Evolutionary conservation across 1,140 invertebrate genomes (phyloP).

Genomic region (Nephila pilipes): DNA sequence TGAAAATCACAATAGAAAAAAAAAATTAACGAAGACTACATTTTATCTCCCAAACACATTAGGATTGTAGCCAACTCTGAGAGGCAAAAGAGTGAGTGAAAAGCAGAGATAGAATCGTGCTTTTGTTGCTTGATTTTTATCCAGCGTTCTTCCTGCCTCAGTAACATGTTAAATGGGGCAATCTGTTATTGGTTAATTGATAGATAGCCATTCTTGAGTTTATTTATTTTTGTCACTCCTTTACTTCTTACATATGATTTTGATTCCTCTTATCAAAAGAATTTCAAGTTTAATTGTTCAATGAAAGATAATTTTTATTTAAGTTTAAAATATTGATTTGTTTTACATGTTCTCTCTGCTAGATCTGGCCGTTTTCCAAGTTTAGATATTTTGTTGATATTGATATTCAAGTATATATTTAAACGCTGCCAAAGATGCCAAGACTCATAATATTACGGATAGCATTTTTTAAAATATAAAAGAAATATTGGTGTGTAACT

Average conservation of each 20-base stretch:
- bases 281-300: background rate
- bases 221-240: background rate
- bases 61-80: background rate
- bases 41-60: background rate
- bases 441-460: background rate
- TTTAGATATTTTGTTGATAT: background rate
- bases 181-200: background rate
- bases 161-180: background rate
- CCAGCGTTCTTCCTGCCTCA: slow-evolving; percentile 4
- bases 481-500: too few species aligned
- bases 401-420: background rate
- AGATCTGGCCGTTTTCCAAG: background rate
- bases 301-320: background rate
- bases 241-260: background rate
- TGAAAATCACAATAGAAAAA: background rate
- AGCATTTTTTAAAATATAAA: background rate
- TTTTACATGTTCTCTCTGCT: background rate
- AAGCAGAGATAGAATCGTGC: background rate
- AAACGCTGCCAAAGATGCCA: background rate
- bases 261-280: background rate
- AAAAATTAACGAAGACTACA: background rate
- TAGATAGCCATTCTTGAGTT: background rate
- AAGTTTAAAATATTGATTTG: background rate
- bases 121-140: background rate
- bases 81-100: background rate